A percentile compares a stretch with the other conserved stretches of the same genome.
phyloP scores from a whole-genome alignment of 2,888 invertebrate species.

The Beris chalybata region DNA sequence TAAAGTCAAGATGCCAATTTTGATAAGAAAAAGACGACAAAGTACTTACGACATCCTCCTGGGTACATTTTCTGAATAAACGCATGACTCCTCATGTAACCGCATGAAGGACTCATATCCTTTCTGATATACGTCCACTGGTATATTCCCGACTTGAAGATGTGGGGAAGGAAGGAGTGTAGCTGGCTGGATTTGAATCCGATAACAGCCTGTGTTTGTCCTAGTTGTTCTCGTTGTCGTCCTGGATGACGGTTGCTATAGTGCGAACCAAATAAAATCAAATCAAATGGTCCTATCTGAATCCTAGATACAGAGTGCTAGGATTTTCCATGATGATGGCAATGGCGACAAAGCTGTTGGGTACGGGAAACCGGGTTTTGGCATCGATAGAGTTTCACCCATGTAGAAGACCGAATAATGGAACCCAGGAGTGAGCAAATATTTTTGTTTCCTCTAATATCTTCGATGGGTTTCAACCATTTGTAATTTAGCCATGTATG shows the following conservation, averaged over 20 bases:
- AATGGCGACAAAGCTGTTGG: neutral
- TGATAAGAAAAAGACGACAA: constrained; percentile 18
- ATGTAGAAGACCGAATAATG: constrained; percentile 16
- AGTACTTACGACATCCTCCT: constrained; percentile 38
- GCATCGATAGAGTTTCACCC: neutral
- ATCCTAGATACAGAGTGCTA: neutral
- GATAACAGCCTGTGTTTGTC: neutral
- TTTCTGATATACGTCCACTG: constrained; percentile 27
- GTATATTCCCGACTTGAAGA: neutral
- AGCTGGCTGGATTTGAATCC: neutral
- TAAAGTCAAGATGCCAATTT: constrained; percentile 24
- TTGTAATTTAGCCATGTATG: constrained; percentile 11
- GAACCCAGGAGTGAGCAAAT: neutral
- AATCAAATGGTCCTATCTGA: constrained; percentile 14
- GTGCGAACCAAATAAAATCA: constrained; percentile 8
- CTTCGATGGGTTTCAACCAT: neutral
- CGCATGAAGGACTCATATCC: constrained; percentile 40
- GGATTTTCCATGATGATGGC: neutral
- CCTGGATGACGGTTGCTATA: neutral
- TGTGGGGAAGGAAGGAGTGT: neutral
- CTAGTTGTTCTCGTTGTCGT: constrained; percentile 12
- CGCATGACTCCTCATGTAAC: constrained; percentile 38
- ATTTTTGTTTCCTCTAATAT: constrained; percentile 9
- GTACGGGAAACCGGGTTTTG: neutral
- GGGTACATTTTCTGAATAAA: constrained; percentile 39